A percentile compares a stretch with the other conserved stretches of the same genome.
Evolutionary conservation across 2,797 vertebrate species (phyloP).

Genomic region (Alcedo quadribrachys): DNA sequence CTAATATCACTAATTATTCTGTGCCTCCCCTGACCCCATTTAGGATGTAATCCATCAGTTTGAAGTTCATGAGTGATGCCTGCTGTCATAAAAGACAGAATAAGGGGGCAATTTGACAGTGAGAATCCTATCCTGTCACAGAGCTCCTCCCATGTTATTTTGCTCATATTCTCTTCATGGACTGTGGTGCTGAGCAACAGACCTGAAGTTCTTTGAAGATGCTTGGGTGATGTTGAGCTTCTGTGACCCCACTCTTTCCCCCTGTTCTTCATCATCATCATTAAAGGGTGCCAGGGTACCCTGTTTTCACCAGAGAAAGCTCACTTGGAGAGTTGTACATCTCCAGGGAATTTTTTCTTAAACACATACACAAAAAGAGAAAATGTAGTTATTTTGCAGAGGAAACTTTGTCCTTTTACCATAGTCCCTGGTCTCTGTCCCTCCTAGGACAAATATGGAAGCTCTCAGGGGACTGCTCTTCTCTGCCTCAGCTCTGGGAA

Average conservation of each 20-base stretch:
- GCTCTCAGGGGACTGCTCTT: neutral
- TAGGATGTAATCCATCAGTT: conserved; percentile 4
- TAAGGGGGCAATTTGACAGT: neutral
- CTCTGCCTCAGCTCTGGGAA: neutral
- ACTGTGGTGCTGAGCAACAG: neutral
- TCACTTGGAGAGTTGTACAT: neutral
- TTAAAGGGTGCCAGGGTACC: neutral
- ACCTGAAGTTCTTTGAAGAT: neutral
- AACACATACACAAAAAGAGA: neutral
- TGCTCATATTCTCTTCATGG: neutral
- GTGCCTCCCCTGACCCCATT: conserved; percentile 10
- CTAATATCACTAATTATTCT: conserved; percentile 32
- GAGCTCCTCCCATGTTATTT: neutral
- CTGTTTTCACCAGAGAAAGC: neutral
- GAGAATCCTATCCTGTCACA: neutral
- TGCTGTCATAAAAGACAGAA: neutral
- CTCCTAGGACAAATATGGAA: neutral
- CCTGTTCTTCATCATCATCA: neutral
- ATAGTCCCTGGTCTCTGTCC: neutral
- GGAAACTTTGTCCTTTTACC: neutral
- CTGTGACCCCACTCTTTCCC: neutral
- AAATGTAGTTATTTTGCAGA: neutral
- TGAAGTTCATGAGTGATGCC: neutral
- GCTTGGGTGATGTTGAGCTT: neutral
- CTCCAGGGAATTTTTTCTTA: neutral